Conservation (phyloP, 1,140 invertebrate genomes). For the Parasteatoda tepidariorum region DNA sequence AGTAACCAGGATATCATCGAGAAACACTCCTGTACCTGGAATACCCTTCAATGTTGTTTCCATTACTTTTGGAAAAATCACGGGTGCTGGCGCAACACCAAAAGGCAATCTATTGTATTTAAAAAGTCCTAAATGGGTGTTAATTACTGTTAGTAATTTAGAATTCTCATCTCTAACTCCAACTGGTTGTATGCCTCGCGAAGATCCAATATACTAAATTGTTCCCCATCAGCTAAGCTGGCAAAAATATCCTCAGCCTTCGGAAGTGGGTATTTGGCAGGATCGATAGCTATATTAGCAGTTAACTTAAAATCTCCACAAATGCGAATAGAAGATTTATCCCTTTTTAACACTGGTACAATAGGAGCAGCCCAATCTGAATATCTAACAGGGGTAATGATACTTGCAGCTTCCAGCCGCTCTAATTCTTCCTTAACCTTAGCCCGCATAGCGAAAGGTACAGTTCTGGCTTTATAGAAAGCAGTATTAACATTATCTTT, state of each 20-base stretch:
- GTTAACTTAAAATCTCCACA: constrained; percentile 70
- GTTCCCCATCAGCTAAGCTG: constrained; percentile 38
- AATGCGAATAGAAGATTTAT: constrained; percentile 68
- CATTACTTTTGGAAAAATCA: constrained; percentile 11
- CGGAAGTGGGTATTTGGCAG: constrained; percentile 63
- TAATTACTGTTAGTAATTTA: constrained; percentile 63
- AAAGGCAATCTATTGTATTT: background rate
- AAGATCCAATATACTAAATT: constrained; percentile 65
- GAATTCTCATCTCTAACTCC: constrained; percentile 63
- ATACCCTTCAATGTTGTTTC: background rate
- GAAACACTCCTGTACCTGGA: background rate
- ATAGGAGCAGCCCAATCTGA: constrained; percentile 71
- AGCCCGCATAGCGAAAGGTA: constrained; percentile 67
- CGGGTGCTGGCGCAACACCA: constrained; percentile 1
- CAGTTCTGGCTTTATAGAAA: constrained; percentile 61
- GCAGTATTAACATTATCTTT: background rate
- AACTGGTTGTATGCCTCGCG: constrained; percentile 65
- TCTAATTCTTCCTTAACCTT: constrained; percentile 67
- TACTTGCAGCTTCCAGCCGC: constrained; percentile 65
- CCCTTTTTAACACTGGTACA: constrained; percentile 70
- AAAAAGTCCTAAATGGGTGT: constrained; percentile 65
- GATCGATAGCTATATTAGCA: constrained; percentile 57
- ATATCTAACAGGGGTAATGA: constrained; percentile 66
- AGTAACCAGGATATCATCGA: constrained; percentile 6
- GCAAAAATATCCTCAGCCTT: constrained; percentile 62